A percentile compares a stretch with the other conserved stretches of the same genome.
These are phyloP conservation scores for Lacerta bilineata DNA, from an alignment of 2,797 vertebrate species.

Conservation along the genomic window DNA sequence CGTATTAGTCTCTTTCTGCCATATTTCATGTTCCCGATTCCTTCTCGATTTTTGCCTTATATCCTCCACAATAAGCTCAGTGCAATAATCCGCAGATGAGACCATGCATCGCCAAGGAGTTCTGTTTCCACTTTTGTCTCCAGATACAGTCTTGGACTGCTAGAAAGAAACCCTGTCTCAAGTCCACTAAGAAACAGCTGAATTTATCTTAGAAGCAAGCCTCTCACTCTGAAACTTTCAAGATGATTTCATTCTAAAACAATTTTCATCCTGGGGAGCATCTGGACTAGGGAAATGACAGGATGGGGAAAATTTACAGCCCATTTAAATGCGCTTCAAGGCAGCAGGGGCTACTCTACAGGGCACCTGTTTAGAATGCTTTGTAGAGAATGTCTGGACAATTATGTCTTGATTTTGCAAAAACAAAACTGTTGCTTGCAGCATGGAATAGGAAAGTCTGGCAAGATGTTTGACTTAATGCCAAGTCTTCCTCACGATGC, in stretches of 20 bases:
- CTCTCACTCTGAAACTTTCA: not conserved
- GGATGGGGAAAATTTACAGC: not conserved
- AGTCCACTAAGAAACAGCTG: not conserved
- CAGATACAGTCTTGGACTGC: not conserved
- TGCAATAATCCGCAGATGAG: not conserved
- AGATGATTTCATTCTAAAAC: not conserved
- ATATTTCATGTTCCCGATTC: not conserved
- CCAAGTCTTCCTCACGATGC: not conserved
- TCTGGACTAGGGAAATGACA: not conserved
- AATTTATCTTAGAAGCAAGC: not conserved
- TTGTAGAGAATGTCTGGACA: not conserved
- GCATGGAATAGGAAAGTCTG: too few relatives aligned
- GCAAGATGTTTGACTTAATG: not conserved
- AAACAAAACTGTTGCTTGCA: not conserved
- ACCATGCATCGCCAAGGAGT: not conserved
- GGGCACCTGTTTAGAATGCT: conserved; percentile 10
- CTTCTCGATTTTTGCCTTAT: not conserved
- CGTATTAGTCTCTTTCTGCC: not conserved
- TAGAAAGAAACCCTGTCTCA: not conserved
- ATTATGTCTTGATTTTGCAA: not conserved
- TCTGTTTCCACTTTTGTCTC: not conserved
- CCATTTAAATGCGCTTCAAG: not conserved
- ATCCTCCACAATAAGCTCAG: not conserved
- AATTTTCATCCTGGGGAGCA: not conserved
- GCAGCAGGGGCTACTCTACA: not conserved